Conservation (phyloP, 2,888 invertebrate genomes). For the Agelastica alni region DNA sequence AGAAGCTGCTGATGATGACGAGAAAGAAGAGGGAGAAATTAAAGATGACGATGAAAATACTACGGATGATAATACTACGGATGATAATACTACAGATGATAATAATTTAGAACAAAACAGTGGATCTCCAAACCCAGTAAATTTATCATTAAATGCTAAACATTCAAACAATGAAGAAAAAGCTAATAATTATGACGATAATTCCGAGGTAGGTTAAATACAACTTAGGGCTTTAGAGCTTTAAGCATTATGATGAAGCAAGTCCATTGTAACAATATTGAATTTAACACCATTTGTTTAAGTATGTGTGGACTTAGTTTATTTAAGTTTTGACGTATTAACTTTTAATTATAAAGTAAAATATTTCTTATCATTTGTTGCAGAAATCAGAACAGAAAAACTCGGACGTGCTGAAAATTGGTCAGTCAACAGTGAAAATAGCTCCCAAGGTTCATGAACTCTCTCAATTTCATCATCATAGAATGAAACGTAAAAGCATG, state of each 20-base stretch:
- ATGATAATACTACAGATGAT: conserved; percentile 47
- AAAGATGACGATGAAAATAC: conserved; percentile 57
- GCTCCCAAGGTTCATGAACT: conserved; percentile 64
- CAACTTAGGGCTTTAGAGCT: not conserved
- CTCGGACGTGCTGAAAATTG: conserved; percentile 62
- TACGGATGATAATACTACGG: conserved; percentile 49
- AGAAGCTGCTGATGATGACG: conserved; percentile 55
- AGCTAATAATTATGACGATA: conserved; percentile 41
- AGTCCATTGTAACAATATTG: too few species aligned
- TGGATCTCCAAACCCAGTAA: conserved; percentile 82
- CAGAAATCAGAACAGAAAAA: conserved; percentile 49
- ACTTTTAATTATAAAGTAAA: too few species aligned
- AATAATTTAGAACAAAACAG: conserved; percentile 63
- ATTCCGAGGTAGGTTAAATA: conserved; percentile 43
- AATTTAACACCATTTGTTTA: too few species aligned
- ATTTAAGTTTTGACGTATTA: too few species aligned
- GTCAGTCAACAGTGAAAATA: conserved; percentile 65
- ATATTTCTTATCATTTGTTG: conserved; percentile 14
- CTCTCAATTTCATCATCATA: conserved; percentile 55
- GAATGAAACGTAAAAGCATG: conserved; percentile 65
- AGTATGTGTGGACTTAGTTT: too few species aligned
- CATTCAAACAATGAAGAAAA: conserved; percentile 56
- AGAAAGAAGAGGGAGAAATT: conserved; percentile 60
- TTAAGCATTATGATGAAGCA: too few species aligned
- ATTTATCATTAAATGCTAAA: conserved; percentile 70